Conservation (phyloP, 1,140 invertebrate genomes). For the Danaus plexippus region DNA sequence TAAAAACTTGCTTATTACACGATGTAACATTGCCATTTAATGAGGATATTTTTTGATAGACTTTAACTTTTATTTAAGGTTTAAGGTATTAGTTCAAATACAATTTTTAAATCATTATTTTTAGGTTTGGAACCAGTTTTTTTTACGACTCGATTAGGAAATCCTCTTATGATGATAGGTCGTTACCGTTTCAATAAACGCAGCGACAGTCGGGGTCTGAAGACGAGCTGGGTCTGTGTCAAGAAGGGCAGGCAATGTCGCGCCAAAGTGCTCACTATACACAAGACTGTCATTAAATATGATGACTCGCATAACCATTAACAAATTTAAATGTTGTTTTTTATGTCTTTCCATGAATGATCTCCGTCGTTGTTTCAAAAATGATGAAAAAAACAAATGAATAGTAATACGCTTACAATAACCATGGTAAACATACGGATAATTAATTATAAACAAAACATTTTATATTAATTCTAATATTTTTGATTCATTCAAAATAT, state of each 20-base stretch:
- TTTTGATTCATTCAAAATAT: too few species aligned
- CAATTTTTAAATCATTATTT: too few species aligned
- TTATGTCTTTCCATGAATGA: too few species aligned
- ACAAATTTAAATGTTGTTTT: background rate
- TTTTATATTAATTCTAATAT: too few species aligned
- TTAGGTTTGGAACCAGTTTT: slow-evolving; percentile 14
- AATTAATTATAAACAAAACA: too few species aligned
- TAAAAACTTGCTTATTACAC: too few species aligned
- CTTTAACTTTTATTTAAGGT: too few species aligned
- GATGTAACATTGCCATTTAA: too few species aligned
- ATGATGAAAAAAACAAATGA: too few species aligned
- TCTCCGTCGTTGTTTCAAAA: too few species aligned
- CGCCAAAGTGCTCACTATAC: slow-evolving; percentile 20
- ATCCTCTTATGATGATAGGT: slow-evolving; percentile 30
- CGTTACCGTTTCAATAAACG: slow-evolving; percentile 35
- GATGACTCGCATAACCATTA: slow-evolving; percentile 30
- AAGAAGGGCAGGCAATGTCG: slow-evolving; percentile 24
- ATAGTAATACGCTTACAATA: background rate
- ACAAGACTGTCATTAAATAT: slow-evolving; percentile 20
- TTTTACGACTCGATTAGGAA: slow-evolving; percentile 27
- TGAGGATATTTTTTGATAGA: too few species aligned
- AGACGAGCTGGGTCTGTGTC: slow-evolving; percentile 25
- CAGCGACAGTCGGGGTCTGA: slow-evolving; percentile 22
- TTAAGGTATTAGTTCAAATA: too few species aligned
- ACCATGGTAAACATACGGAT: background rate